Percentiles rank a stretch among this genome's conserved stretches.
phyloP scores from a whole-genome alignment of 1,140 invertebrate species.

The Lepidurus arcticus region DNA sequence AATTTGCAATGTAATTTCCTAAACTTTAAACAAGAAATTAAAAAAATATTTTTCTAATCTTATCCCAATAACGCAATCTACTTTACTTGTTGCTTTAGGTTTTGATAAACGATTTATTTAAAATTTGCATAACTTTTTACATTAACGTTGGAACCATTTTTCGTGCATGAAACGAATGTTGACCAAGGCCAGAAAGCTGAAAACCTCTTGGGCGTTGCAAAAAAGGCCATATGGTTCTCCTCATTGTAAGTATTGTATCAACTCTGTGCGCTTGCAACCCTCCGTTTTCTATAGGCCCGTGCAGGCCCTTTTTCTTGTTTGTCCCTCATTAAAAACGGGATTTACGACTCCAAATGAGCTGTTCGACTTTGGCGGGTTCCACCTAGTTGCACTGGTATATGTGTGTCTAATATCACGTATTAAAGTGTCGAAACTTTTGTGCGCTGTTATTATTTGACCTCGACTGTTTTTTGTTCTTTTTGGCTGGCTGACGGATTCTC shows the following conservation, averaged over 20 bases:
- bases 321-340: slow-evolving; percentile 2
- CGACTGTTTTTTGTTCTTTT: not conserved
- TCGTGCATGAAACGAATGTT: too few species aligned
- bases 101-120: too few species aligned
- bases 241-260: not conserved
- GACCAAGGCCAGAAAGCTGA: not conserved
- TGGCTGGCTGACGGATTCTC: not conserved
- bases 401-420: slow-evolving; percentile 12
- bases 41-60: too few species aligned
- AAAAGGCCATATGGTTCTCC: not conserved
- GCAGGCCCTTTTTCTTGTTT: not conserved
- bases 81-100: too few species aligned
- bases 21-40: too few species aligned
- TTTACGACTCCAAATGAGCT: slow-evolving; percentile 18
- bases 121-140: too few species aligned
- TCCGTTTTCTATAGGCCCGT: not conserved
- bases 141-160: too few species aligned
- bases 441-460: not conserved
- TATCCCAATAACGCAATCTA: too few species aligned
- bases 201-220: not conserved
- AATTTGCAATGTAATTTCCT: too few species aligned
- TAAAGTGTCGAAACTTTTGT: not conserved
- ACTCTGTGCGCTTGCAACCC: not conserved
- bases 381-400: not conserved
- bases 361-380: not conserved